Percentiles rank a stretch among this genome's conserved stretches.
Conservation (phyloP, 2,888 invertebrate species). For the Balanococcus diminutus region DNA sequence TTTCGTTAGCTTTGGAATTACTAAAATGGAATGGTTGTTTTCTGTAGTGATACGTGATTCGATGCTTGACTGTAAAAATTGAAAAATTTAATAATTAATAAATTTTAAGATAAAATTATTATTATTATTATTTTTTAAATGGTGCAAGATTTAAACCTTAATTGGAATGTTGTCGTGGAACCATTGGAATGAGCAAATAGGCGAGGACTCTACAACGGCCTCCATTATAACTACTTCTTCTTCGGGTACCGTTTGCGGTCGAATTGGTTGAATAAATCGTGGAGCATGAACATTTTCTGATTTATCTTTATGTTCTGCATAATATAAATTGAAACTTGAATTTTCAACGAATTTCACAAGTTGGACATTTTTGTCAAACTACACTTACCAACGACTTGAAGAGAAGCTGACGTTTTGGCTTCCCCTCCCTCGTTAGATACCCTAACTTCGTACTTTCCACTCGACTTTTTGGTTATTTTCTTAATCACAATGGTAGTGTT, state of each 20-base stretch:
- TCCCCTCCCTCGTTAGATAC: slow-evolving; percentile 79
- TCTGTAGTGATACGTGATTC: slow-evolving; percentile 75
- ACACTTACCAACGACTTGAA: slow-evolving; percentile 69
- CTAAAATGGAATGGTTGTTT: slow-evolving; percentile 78
- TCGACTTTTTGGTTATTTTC: slow-evolving; percentile 74
- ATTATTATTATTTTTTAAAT: neutral
- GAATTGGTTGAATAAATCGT: slow-evolving; percentile 73
- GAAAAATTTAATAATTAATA: neutral
- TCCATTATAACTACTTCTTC: slow-evolving; percentile 82
- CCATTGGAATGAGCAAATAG: slow-evolving; percentile 86
- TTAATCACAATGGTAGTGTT: slow-evolving; percentile 71
- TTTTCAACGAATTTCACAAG: neutral
- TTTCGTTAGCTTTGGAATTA: slow-evolving; percentile 74
- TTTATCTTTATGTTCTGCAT: slow-evolving; percentile 57
- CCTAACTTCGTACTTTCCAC: slow-evolving; percentile 86
- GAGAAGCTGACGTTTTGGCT: slow-evolving; percentile 79
- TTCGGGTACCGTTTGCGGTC: slow-evolving; percentile 72
- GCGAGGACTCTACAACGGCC: slow-evolving; percentile 76
- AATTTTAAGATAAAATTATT: neutral
- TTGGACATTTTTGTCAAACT: neutral
- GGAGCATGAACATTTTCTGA: slow-evolving; percentile 69
- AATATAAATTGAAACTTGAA: neutral
- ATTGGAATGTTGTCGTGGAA: slow-evolving; percentile 77
- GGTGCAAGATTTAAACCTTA: slow-evolving; percentile 61
- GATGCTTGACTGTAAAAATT: slow-evolving; percentile 65